Percentiles rank a stretch among this genome's conserved stretches.
phyloP scores from a whole-genome alignment of 1,140 invertebrate genomes.

The Cherax quadricarinatus region DNA sequence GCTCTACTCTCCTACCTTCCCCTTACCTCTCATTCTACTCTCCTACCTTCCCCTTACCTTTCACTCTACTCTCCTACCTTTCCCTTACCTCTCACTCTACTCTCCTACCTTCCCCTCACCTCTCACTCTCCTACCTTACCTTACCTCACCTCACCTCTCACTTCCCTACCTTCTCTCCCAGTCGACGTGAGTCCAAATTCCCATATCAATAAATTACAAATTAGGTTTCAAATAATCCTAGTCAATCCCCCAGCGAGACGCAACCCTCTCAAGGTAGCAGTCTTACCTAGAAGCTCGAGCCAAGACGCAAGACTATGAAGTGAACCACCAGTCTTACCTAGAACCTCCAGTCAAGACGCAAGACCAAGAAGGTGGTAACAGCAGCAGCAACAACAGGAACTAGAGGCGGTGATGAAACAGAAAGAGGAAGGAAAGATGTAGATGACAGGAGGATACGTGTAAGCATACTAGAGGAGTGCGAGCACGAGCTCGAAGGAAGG shows the following conservation, averaged over 20 bases:
- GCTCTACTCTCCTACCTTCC: no score
- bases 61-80: no score
- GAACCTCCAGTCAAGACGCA: no score
- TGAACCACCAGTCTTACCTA: not conserved
- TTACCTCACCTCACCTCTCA: not conserved
- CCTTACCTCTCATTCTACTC: no score
- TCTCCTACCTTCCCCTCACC: no score
- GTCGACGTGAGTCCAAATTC: not conserved
- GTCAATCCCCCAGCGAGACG: not conserved
- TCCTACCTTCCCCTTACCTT: no score
- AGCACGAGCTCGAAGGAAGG: not conserved
- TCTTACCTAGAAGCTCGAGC: not conserved
- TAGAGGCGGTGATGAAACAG: not conserved
- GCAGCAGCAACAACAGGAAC: not conserved
- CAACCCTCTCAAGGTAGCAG: not conserved
- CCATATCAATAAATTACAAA: constrained; percentile 17
- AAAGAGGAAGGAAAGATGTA: not conserved
- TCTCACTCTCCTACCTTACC: no score
- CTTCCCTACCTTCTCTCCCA: not conserved
- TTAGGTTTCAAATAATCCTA: constrained; percentile 18
- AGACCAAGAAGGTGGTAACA: no score
- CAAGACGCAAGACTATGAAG: not conserved
- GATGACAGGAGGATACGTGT: not conserved
- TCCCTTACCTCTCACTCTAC: no score
- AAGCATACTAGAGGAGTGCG: not conserved